These are phyloP conservation scores for Dunckerocampus dactyliophorus DNA, from an alignment of 2,113 vertebrate genomes.

Conservation along the genomic window DNA sequence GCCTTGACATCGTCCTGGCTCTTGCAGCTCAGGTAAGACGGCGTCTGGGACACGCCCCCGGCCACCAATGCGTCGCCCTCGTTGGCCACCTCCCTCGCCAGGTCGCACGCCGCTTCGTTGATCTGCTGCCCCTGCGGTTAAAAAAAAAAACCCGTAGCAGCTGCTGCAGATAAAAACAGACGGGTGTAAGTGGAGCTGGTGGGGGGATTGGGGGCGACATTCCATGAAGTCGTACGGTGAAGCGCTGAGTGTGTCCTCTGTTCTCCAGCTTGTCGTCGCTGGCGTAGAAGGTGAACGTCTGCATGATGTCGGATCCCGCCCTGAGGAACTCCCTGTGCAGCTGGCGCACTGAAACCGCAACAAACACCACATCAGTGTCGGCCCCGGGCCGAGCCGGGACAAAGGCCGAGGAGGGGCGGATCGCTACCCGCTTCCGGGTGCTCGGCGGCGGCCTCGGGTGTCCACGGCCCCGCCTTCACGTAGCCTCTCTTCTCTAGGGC, in stretches of 20 bases:
- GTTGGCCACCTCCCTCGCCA: constrained; percentile 87
- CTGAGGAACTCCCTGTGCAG: constrained; percentile 95
- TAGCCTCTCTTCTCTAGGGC: constrained; percentile 96
- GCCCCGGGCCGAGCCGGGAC: background rate
- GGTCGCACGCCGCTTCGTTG: constrained; percentile 95
- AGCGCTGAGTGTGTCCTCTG: constrained; percentile 85
- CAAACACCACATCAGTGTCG: background rate
- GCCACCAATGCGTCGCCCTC: constrained; percentile 94
- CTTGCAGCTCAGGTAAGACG: constrained; percentile 92
- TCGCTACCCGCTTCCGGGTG: constrained; percentile 86
- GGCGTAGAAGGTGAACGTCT: constrained; percentile 95
- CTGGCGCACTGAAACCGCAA: constrained; percentile 81
- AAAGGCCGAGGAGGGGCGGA: no score
- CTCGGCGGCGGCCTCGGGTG: constrained; percentile 90
- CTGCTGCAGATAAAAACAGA: background rate
- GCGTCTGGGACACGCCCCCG: constrained; percentile 87
- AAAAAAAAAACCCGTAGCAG: background rate
- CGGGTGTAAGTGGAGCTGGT: background rate
- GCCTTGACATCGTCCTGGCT: constrained; percentile 85
- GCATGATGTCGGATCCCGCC: constrained; percentile 89
- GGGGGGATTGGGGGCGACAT: no score
- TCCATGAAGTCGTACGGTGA: constrained; percentile 79
- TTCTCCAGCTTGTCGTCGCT: constrained; percentile 97
- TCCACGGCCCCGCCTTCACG: constrained; percentile 96
- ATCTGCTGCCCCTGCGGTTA: constrained; percentile 82